Percentiles rank a stretch among this genome's conserved stretches.
Evolutionary conservation across 2,888 invertebrate species (phyloP).

Genomic region (Lottia scabra): DNA sequence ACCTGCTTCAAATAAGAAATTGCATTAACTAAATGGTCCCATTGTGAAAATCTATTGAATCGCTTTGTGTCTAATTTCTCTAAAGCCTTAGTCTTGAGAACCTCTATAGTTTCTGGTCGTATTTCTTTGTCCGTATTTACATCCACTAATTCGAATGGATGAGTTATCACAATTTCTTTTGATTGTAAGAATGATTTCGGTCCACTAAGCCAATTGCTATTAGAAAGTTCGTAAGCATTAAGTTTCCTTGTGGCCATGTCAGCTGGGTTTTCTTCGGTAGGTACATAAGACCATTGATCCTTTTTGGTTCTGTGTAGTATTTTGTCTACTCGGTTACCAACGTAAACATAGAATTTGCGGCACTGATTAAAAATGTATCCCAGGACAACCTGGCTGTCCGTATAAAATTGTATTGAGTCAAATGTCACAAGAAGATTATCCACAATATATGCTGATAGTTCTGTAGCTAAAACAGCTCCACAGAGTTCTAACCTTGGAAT

Average conservation of each 20-base stretch:
- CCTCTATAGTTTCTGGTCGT: background rate
- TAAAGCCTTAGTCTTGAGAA: background rate
- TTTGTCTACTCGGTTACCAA: constrained; percentile 10
- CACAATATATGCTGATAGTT: too few species aligned
- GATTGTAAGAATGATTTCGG: background rate
- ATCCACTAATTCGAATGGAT: background rate
- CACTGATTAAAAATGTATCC: constrained; percentile 14
- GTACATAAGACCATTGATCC: background rate
- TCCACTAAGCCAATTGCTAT: background rate
- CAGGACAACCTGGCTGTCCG: constrained; percentile 17
- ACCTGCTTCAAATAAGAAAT: background rate
- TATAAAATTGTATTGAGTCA: constrained; percentile 1
- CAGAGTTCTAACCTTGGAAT: constrained; percentile 21
- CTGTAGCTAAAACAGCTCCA: too few species aligned
- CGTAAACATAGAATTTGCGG: constrained; percentile 17
- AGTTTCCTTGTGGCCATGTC: constrained; percentile 1
- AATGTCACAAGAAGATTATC: background rate
- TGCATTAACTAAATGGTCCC: background rate
- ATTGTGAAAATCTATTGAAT: background rate
- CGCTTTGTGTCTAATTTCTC: background rate
- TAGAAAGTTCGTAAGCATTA: background rate
- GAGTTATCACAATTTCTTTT: background rate
- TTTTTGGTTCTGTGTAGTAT: constrained; percentile 12
- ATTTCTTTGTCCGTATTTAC: background rate
- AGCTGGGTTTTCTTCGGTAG: background rate